A percentile compares a stretch with the other conserved stretches of the same genome.
Evolutionary conservation across 2,113 vertebrate genomes (phyloP).

Genomic region (Dascyllus trimaculatus): DNA sequence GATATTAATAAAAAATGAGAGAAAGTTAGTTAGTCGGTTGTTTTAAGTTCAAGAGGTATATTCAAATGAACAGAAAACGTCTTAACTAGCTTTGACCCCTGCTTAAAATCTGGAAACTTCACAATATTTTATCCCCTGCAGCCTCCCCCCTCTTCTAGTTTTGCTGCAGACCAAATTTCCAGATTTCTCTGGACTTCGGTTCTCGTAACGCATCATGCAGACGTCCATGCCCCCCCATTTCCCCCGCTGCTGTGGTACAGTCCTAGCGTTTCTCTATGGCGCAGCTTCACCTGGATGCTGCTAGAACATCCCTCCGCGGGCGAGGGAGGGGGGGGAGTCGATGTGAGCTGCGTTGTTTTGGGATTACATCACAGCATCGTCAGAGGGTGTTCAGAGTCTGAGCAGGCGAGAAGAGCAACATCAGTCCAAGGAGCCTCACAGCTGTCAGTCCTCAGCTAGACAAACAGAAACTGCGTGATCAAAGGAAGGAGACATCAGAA

Average conservation of each 20-base stretch:
- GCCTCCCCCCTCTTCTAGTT: background rate
- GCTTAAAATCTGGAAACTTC: constrained; percentile 1
- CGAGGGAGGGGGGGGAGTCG: constrained; percentile 66
- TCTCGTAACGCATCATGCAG: constrained; percentile 30
- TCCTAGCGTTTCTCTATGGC: constrained; percentile 59
- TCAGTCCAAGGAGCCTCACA: constrained; percentile 8
- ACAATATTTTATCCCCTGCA: background rate
- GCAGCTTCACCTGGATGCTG: constrained; percentile 74
- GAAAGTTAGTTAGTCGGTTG: too few species aligned
- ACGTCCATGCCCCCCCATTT: constrained; percentile 43
- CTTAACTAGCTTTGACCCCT: background rate
- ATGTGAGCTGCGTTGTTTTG: constrained; percentile 53
- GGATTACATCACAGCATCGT: constrained; percentile 66
- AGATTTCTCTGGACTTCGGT: constrained; percentile 60
- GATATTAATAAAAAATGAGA: too few species aligned
- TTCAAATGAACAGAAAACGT: background rate
- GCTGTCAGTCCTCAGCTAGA: background rate
- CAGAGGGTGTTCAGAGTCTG: constrained; percentile 49
- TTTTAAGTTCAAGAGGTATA: too few species aligned
- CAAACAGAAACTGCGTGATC: constrained; percentile 3
- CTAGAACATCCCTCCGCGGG: constrained; percentile 76
- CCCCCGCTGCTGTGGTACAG: constrained; percentile 64
- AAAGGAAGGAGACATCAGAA: constrained; percentile 22
- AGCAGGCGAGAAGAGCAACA: constrained; percentile 19
- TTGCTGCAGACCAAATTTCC: constrained; percentile 49